Conservation (phyloP, 37 sponge, comb jelly and placozoan species). For the Cladorhizidae sp. region DNA sequence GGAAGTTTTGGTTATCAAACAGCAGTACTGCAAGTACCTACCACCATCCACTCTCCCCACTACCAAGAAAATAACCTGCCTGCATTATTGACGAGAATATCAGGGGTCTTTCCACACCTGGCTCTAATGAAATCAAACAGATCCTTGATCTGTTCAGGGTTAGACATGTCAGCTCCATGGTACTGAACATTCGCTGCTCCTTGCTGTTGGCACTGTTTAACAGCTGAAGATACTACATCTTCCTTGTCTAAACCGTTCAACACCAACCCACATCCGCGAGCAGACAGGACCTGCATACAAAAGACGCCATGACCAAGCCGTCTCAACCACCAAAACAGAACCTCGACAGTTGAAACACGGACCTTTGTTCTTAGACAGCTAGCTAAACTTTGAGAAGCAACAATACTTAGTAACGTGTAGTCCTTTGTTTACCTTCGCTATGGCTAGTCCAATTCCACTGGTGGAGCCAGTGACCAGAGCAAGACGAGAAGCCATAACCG, state of each 20-base stretch:
- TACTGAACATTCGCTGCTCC: conserved; percentile 37
- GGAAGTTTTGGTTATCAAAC: no score
- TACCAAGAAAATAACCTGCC: no score
- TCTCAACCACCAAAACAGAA: no score
- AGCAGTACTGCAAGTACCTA: no score
- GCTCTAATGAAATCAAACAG: conserved; percentile 39
- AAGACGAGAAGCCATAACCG: conserved; percentile 5
- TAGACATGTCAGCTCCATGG: conserved; percentile 59
- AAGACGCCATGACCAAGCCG: not conserved
- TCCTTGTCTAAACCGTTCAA: conserved; percentile 56
- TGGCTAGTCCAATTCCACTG: conserved; percentile 73
- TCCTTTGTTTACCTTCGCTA: conserved; percentile 54
- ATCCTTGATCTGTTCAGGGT: conserved; percentile 46
- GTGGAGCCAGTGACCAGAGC: conserved; percentile 85
- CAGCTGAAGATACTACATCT: conserved; percentile 9
- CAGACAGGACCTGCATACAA: conserved; percentile 21
- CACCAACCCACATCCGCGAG: conserved; percentile 34
- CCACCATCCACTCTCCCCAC: no score
- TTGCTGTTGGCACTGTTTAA: conserved; percentile 20
- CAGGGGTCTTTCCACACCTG: conserved; percentile 50
- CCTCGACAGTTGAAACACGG: no score
- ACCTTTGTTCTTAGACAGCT: no score
- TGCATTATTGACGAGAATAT: conserved; percentile 84
- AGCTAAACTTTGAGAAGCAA: no score
- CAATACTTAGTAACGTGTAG: no score